Evolutionary conservation across 2,113 vertebrate species (phyloP).

Genomic region (Spheniscus mendiculus): DNA sequence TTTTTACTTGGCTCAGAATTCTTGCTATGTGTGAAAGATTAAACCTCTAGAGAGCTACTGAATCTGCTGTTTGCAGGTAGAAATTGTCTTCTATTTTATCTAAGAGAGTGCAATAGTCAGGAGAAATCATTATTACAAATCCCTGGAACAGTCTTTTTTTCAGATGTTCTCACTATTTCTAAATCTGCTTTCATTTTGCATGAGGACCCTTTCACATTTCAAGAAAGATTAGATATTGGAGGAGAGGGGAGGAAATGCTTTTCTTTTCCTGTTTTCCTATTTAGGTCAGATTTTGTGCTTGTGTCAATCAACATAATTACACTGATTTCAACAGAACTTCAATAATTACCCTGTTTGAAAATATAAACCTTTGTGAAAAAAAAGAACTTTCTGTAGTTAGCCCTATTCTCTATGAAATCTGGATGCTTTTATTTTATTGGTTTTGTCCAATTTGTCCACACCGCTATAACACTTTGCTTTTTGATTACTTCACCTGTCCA

Average conservation of each 20-base stretch:
- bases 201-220: background rate
- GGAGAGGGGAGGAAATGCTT: background rate
- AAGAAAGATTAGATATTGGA: background rate
- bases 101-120: background rate
- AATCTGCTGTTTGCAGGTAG: background rate
- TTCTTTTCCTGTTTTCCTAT: background rate
- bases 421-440: background rate
- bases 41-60: background rate
- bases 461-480: background rate
- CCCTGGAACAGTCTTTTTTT: background rate
- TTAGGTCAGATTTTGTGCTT: background rate
- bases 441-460: background rate
- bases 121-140: conserved; percentile 8
- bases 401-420: background rate
- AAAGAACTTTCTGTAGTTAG: background rate
- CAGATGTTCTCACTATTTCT: background rate
- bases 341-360: background rate
- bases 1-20: background rate
- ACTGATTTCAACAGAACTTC: background rate
- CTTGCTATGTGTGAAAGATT: conserved; percentile 12
- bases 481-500: background rate
- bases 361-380: background rate
- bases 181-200: background rate
- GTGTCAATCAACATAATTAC: background rate
- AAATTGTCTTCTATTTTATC: conserved; percentile 6